Evolutionary conservation across 2,888 invertebrate species (phyloP).

Genomic region (Clanis bilineata): DNA sequence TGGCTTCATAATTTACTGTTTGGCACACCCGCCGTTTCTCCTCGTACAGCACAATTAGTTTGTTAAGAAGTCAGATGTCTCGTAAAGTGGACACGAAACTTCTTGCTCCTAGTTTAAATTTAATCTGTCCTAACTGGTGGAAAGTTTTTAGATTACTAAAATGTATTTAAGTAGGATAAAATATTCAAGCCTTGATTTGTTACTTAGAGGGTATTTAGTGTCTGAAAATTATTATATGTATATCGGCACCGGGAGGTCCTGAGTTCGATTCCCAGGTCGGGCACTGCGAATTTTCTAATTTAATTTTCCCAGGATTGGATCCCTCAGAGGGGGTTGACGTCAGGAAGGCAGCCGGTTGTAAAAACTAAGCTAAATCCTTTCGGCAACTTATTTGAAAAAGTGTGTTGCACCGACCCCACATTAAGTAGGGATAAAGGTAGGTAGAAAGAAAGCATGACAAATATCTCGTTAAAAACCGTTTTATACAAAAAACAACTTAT

Average conservation of each 20-base stretch:
- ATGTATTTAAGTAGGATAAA: background rate
- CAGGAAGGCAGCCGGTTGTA: too few species aligned
- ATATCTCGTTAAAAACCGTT: background rate
- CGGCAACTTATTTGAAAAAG: too few species aligned
- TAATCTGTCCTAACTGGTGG: background rate
- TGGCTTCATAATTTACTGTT: constrained; percentile 24
- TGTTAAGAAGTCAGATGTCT: constrained; percentile 7
- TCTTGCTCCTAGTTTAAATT: constrained; percentile 3
- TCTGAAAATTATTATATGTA: background rate
- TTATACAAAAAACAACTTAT: background rate
- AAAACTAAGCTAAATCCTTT: too few species aligned
- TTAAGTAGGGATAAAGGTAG: background rate
- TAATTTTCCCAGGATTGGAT: too few species aligned
- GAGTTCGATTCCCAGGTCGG: too few species aligned
- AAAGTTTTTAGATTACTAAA: constrained; percentile 5
- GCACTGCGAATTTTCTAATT: too few species aligned
- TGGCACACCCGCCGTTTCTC: constrained; percentile 19
- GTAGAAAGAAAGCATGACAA: background rate
- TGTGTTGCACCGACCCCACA: too few species aligned
- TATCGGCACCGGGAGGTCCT: too few species aligned
- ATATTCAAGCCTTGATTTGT: background rate
- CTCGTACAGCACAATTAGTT: constrained; percentile 16
- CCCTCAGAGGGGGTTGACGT: too few species aligned
- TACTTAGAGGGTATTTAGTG: background rate
- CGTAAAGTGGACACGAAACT: constrained; percentile 8